These are phyloP conservation scores for Fistularia commersonii DNA, from an alignment of 2,797 vertebrate genomes.

Conservation along the genomic window DNA sequence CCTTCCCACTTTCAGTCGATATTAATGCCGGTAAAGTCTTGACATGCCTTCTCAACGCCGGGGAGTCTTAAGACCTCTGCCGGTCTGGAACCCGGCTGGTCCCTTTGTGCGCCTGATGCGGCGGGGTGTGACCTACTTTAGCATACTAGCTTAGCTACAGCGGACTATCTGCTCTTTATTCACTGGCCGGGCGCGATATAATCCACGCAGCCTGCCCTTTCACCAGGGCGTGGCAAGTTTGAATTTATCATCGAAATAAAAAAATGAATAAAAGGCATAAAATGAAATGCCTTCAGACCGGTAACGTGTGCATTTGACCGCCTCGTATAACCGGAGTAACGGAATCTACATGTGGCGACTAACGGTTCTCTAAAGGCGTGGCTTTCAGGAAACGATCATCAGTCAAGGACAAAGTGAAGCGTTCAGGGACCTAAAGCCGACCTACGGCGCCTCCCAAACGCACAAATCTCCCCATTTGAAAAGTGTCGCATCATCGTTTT, in stretches of 20 bases:
- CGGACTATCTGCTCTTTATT: constrained; percentile 53
- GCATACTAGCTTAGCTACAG: constrained; percentile 61
- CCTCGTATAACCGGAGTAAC: no score
- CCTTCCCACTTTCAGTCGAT: no score
- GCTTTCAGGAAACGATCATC: constrained; percentile 55
- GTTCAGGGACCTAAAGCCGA: constrained; percentile 1
- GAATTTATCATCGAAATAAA: no score
- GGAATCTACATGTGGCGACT: no score
- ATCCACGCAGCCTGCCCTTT: no score
- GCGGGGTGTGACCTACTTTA: constrained; percentile 84
- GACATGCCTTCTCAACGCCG: neutral
- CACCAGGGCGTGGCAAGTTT: no score
- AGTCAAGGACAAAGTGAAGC: constrained; percentile 34
- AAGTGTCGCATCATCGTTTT: neutral
- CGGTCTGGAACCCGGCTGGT: constrained; percentile 38
- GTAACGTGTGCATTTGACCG: no score
- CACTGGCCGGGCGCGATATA: neutral
- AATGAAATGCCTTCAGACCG: no score
- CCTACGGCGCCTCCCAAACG: no score
- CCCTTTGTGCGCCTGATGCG: constrained; percentile 72
- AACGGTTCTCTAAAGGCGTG: constrained; percentile 55
- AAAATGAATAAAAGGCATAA: no score
- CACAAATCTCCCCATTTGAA: no score
- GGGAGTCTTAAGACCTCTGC: neutral
- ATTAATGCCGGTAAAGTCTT: neutral